phyloP scores from a whole-genome alignment of 1,140 invertebrate species.

The Oppia nitens region DNA sequence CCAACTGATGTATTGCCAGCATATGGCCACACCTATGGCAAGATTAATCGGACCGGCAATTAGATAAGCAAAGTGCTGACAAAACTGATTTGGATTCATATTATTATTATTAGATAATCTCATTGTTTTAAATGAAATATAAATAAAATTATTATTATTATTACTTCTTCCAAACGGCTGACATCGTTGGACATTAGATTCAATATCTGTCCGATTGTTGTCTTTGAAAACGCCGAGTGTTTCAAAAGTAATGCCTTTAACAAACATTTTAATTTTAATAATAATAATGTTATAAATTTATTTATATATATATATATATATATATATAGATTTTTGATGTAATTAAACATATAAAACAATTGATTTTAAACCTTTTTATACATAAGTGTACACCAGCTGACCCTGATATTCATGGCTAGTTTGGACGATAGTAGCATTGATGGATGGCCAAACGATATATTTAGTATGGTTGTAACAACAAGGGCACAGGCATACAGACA shows the following conservation, averaged over 20 bases:
- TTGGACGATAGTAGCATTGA: neutral
- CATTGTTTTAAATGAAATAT: too few species aligned
- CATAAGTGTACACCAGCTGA: conserved; percentile 9
- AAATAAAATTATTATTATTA: too few species aligned
- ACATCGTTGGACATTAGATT: conserved; percentile 78
- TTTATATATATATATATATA: neutral
- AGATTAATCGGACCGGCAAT: conserved; percentile 51
- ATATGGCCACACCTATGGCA: conserved; percentile 29
- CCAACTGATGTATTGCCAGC: conserved; percentile 24
- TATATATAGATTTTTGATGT: too few species aligned
- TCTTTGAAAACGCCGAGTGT: conserved; percentile 46
- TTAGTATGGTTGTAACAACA: conserved; percentile 4
- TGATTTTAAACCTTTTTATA: conserved; percentile 12
- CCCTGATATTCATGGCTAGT: conserved; percentile 4
- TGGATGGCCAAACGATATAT: conserved; percentile 5
- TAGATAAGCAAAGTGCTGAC: conserved; percentile 21
- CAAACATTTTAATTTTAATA: too few species aligned
- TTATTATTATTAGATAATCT: neutral
- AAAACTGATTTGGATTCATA: conserved; percentile 21
- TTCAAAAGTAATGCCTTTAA: conserved; percentile 35
- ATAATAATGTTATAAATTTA: neutral
- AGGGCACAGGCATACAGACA: conserved; percentile 5
- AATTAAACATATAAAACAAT: too few species aligned
- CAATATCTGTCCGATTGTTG: conserved; percentile 69
- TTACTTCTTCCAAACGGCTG: conserved; percentile 31